phyloP scores from a whole-genome alignment of 2,797 vertebrate genomes.

The Brachymystax lenok region DNA sequence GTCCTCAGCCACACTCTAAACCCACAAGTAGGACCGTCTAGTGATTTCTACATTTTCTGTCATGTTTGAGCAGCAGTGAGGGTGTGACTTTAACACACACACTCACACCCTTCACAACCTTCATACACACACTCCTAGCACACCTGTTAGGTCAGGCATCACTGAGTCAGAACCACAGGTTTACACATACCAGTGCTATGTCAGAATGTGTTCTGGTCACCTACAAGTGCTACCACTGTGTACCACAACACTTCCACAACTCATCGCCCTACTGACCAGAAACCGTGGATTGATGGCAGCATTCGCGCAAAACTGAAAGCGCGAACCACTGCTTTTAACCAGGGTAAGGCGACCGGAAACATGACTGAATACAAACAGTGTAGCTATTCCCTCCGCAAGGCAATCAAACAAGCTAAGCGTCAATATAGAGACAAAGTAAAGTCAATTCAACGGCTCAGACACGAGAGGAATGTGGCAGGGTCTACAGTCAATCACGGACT shows the following conservation, averaged over 20 bases:
- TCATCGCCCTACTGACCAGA: neutral
- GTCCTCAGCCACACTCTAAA: neutral
- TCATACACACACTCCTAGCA: neutral
- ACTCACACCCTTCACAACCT: neutral
- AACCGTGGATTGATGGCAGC: too few species aligned
- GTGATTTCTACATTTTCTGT: constrained; percentile 10
- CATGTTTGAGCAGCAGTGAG: constrained; percentile 10
- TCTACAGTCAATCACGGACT: too few species aligned
- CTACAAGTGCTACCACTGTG: too few species aligned
- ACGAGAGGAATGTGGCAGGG: too few species aligned
- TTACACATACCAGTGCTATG: neutral
- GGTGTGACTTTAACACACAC: constrained; percentile 31
- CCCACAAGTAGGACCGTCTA: constrained; percentile 22
- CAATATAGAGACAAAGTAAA: too few species aligned
- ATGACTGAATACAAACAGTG: too few species aligned
- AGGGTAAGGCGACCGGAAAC: too few species aligned
- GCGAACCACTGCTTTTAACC: too few species aligned
- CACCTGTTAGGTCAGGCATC: neutral
- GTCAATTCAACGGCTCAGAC: too few species aligned
- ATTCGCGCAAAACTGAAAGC: too few species aligned
- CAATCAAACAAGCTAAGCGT: too few species aligned
- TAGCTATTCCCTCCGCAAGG: too few species aligned
- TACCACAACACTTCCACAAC: neutral
- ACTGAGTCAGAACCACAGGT: neutral
- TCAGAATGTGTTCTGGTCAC: neutral